Conservation (phyloP, 1,140 invertebrate genomes). For the Eumeta japonica region DNA sequence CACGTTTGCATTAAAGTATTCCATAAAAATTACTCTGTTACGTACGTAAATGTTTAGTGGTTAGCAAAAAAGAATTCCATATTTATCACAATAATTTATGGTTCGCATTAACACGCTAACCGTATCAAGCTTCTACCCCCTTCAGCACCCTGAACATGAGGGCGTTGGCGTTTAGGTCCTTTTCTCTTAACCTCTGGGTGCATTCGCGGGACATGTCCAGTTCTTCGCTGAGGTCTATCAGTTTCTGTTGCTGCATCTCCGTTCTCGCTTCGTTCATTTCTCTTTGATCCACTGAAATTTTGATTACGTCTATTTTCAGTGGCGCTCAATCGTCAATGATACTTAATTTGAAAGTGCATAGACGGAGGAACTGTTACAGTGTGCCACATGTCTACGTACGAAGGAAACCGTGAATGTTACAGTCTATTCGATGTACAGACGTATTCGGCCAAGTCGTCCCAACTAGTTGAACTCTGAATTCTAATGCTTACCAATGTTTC, state of each 20-base stretch:
- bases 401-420: background rate
- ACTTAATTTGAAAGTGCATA: background rate
- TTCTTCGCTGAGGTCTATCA: constrained; percentile 12
- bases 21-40: no score
- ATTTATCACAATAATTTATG: no score
- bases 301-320: constrained; percentile 4
- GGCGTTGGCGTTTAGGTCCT: constrained; percentile 24
- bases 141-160: constrained; percentile 28
- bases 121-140: no score
- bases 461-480: no score
- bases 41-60: no score
- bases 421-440: no score
- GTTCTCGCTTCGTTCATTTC: constrained; percentile 36
- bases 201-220: constrained; percentile 16
- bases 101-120: no score
- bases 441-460: no score
- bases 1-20: no score
- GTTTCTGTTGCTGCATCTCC: constrained; percentile 23
- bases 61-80: no score
- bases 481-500: constrained; percentile 47
- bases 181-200: constrained; percentile 17
- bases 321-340: background rate
- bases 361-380: background rate
- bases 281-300: constrained; percentile 35
- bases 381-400: background rate